Conservation (phyloP, 1,140 invertebrate genomes). For the Pantala flavescens region DNA sequence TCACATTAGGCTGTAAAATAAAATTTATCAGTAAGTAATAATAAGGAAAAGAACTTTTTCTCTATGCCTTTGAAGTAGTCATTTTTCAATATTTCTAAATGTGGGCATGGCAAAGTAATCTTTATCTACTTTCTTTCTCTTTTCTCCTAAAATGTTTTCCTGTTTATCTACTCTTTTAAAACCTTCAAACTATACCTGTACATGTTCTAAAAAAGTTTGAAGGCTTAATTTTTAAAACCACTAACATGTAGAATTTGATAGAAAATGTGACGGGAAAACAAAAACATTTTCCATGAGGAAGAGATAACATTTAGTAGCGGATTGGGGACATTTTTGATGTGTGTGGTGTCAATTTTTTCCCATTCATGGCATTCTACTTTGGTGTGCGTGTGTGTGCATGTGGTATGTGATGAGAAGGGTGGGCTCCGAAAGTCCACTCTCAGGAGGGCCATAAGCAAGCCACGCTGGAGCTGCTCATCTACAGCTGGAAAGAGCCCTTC, state of each 20-base stretch:
- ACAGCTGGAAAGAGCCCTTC: slow-evolving; percentile 3
- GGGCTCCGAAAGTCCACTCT: not conserved
- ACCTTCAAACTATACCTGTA: not conserved
- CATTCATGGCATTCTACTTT: not conserved
- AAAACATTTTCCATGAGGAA: not conserved
- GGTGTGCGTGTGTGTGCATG: not conserved
- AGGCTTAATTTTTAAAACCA: not conserved
- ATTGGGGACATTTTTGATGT: not conserved
- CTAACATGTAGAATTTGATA: not conserved
- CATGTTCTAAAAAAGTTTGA: not conserved
- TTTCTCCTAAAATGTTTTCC: slow-evolving; percentile 7
- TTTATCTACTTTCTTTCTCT: slow-evolving; percentile 7
- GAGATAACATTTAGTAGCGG: not conserved
- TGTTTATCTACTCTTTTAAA: not conserved
- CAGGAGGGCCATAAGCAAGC: not conserved
- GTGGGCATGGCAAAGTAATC: not conserved
- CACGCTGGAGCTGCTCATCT: not conserved
- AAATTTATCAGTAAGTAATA: not conserved
- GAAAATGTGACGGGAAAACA: not conserved
- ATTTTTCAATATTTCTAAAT: not conserved
- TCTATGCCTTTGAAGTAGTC: not conserved
- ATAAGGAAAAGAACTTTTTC: not conserved
- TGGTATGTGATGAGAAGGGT: not conserved
- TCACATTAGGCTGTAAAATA: not conserved
- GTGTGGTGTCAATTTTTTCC: slow-evolving; percentile 9